Evolutionary conservation across 2,888 invertebrate genomes (phyloP), one percentile per base, ranked within the genome.

Genomic region (Gerris lacustris): DNA sequence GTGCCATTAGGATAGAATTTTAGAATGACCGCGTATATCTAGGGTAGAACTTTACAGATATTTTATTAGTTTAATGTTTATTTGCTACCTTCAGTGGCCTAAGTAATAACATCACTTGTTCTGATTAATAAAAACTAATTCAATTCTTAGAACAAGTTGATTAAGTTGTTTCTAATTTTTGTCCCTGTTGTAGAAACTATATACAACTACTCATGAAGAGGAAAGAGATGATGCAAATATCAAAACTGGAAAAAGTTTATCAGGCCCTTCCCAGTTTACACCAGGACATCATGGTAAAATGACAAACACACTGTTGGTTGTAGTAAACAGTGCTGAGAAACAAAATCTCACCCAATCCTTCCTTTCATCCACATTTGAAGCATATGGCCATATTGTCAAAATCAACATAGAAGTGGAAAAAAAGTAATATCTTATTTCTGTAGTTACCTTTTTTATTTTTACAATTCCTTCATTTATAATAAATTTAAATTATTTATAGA

Each of bases 331-430:
- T 55, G 9, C 55, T 11, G 55, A 55, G 15, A 55, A 55, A 15
- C 9, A 11, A 15, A 64, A 64, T 31, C 17, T 93, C 64, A 88
- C 88, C 0, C 91, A 93, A 78, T 90, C 91, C 68, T 87, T 89
- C 75, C 81, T 93, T 5, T 87, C 87, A 77, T 90, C 88, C 77
- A 88, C 88, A 70, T 91, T 92, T 77, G 83, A 86, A 73, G 85
- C 87, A 6, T 87, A 88, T 78, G 92, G 89, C 63, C 87, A 85
- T 73, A 90, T 92, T 75, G 85, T 91, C 1, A 90, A 91, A 81
- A 88, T 92, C 55, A 88, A 89, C 0, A 90, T 92, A 89, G 92
- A 92, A 82, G 86, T 87, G 75, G 91, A 92, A 76, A 91, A 91
- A 9, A 43, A n/a, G 31, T 64, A 31, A 64, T 7, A 6, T 44